These are phyloP conservation scores for Micromys minutus DNA, from an alignment of 2,113 vertebrate genomes.

Conservation along the genomic window DNA sequence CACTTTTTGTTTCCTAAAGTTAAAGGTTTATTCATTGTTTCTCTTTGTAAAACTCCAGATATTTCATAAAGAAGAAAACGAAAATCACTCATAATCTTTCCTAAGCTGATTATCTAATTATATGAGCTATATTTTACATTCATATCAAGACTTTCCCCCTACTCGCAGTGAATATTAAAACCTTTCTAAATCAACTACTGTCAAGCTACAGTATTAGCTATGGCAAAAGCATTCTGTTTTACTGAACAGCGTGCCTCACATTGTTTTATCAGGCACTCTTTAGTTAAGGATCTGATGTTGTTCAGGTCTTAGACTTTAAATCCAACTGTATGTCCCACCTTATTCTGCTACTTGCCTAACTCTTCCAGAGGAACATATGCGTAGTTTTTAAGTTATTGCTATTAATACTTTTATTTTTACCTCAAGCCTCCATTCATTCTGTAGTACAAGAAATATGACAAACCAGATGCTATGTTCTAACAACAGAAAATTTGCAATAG, in stretches of 20 bases:
- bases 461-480: neutral
- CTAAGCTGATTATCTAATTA: neutral
- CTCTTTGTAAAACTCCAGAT: neutral
- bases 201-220: neutral
- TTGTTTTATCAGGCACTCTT: neutral
- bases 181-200: constrained; percentile 11
- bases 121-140: neutral
- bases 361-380: neutral
- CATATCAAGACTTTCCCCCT: neutral
- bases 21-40: neutral
- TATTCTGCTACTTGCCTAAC: neutral
- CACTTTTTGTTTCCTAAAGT: neutral
- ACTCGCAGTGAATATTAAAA: constrained; percentile 1
- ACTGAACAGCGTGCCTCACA: neutral
- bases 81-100: neutral
- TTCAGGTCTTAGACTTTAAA: neutral
- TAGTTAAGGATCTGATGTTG: neutral
- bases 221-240: neutral
- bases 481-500: neutral
- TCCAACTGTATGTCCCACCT: neutral
- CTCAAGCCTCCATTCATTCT: neutral
- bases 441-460: neutral
- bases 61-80: constrained; percentile 7
- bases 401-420: neutral
- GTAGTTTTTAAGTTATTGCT: neutral